Conservation (phyloP, 2,888 invertebrate species). For the Zele albiditarsus region DNA sequence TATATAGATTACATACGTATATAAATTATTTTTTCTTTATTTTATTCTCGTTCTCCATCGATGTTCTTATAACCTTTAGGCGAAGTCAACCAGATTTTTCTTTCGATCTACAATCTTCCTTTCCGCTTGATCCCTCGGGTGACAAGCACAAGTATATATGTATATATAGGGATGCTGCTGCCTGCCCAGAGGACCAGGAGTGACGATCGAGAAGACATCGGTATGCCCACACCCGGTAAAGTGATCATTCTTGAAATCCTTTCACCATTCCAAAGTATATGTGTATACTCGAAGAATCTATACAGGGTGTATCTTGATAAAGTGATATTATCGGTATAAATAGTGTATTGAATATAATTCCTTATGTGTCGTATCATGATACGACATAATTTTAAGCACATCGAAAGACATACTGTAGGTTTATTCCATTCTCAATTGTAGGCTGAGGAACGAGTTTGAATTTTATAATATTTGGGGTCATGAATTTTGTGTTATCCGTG, state of each 20-base stretch:
- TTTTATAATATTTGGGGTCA: too few relatives aligned
- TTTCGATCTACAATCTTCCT: conserved; percentile 1
- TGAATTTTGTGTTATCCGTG: too few relatives aligned
- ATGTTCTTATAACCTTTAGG: background rate
- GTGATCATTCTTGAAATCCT: conserved; percentile 12
- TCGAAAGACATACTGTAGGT: too few relatives aligned
- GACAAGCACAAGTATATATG: conserved; percentile 16
- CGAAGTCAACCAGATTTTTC: conserved; percentile 1
- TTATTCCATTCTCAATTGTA: too few relatives aligned
- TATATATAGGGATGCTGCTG: background rate
- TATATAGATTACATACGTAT: conserved; percentile 12
- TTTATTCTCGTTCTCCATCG: background rate
- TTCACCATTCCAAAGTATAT: background rate
- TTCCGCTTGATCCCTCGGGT: conserved; percentile 10
- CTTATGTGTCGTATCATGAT: too few relatives aligned
- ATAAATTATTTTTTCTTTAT: background rate
- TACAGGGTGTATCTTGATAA: background rate
- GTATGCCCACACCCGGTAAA: conserved; percentile 28
- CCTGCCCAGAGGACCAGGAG: background rate
- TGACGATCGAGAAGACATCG: conserved; percentile 21
- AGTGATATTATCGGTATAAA: background rate
- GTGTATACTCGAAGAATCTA: background rate
- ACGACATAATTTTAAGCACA: too few relatives aligned
- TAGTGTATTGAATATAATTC: too few relatives aligned
- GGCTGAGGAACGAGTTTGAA: too few relatives aligned